phyloP scores from a whole-genome alignment of 2,113 vertebrate genomes.

The Sphyrna mokarran region DNA sequence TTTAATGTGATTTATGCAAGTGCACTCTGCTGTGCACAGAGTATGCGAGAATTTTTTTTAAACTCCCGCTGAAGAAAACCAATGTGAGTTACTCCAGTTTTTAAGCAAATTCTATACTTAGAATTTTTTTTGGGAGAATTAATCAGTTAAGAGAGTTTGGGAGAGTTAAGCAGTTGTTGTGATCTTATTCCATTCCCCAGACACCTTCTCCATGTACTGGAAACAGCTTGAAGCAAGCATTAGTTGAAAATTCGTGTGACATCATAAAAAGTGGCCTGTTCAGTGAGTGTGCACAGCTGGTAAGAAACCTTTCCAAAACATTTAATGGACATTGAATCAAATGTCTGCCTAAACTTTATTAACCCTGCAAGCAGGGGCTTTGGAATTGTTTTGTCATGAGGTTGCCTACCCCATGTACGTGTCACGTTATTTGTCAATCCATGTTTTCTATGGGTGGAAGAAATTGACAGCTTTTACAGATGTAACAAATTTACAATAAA shows the following conservation, averaged over 20 bases:
- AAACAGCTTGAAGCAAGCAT: slow-evolving; percentile 68
- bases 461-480: neutral
- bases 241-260: slow-evolving; percentile 80
- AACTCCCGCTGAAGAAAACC: too few species aligned
- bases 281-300: slow-evolving; percentile 75
- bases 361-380: neutral
- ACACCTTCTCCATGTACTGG: slow-evolving; percentile 59
- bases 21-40: too few species aligned
- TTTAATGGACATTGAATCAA: neutral
- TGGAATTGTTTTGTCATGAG: neutral
- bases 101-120: too few species aligned
- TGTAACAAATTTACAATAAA: neutral
- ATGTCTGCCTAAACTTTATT: neutral
- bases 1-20: too few species aligned
- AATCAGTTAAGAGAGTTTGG: neutral
- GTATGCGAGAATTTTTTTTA: too few species aligned
- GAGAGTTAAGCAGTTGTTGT: slow-evolving; percentile 10
- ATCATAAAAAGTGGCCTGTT: slow-evolving; percentile 73
- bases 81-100: too few species aligned
- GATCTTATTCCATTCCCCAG: slow-evolving; percentile 44
- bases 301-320: slow-evolving; percentile 48
- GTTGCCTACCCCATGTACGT: neutral
- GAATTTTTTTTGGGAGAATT: too few species aligned
- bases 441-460: neutral
- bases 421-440: neutral